Base-by-base conservation (phyloP, 2,888 invertebrate genomes). In the Molorchus minor region DNA sequence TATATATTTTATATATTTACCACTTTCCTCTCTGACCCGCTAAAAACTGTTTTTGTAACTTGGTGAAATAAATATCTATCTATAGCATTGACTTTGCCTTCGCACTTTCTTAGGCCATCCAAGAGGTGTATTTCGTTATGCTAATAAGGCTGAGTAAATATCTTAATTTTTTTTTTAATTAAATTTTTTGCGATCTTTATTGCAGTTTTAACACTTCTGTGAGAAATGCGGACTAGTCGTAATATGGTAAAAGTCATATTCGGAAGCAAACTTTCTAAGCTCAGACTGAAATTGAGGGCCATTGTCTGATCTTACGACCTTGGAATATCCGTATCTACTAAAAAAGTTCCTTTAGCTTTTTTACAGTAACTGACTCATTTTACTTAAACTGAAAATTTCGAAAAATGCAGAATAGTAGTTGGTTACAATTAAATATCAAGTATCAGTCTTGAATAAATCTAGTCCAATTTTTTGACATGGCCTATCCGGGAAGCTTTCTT, bases 271-370 rank as follows among this genome's bases (percentile, higher is more conserved):
- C 3, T 58, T 36, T 30, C 56, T 55, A 54, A 63, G 65, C 41
- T 55, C 49, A 8, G 33, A 36, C 21, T 57, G 54, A 38, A 72
- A 72, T 40, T 71, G 71, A 3, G 63, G 61, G 25, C 65, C 69
- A 56, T 70, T 70, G 55, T 71, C 71, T 7, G 67, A 61, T 51
- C 67, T 56, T 8, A 71, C 63, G 21, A 64, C 58, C 25, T 72
- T 47, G 16, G 47, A 17, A n/a, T 47, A 40, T n/a, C 56, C 47
- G 17, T 38, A 47, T 29, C 33, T 36, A n/a, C 10, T 29, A 12
- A 45, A 58, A 43, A 20, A 51, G n/a, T 30, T 57, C 51, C 33
- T 51, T 57, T 0, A 40, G 3, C 29, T 57, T 51, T 8, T 7
- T 25, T 8, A 57, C 44, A n/a, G 51, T 57, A 12, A n/a, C 25